Percentiles rank a stretch among this genome's conserved stretches.
Evolutionary conservation across 2,888 invertebrate species (phyloP).

Genomic region (Melangyna quadrimaculata): DNA sequence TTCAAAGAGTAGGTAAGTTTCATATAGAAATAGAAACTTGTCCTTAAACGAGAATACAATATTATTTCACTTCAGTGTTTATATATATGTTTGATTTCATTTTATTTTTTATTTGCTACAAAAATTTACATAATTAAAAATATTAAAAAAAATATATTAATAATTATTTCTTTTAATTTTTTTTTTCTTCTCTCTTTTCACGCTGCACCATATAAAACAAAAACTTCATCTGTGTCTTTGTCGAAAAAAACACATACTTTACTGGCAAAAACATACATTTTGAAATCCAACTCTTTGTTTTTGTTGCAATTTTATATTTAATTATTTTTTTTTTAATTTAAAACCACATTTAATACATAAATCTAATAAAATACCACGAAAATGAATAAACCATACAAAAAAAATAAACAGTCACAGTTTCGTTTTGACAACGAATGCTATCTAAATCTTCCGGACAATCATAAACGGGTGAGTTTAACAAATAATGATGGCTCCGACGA

Average conservation of each 20-base stretch:
- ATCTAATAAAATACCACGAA: not conserved
- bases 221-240: constrained; percentile 67
- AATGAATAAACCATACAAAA: not conserved
- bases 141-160: constrained; percentile 17
- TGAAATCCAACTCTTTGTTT: not conserved
- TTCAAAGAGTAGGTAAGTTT: too few relatives aligned
- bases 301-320: not conserved
- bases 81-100: not conserved
- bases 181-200: constrained; percentile 72
- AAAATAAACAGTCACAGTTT: constrained; percentile 94
- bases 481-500: constrained; percentile 56
- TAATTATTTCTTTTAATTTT: constrained; percentile 53
- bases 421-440: constrained; percentile 99
- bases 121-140: not conserved
- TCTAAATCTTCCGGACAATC: constrained; percentile 98
- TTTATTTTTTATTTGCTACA: not conserved
- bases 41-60: not conserved
- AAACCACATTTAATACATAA: constrained; percentile 14
- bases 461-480: constrained; percentile 94
- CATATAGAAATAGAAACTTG: too few relatives aligned
- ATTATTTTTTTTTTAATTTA: not conserved
- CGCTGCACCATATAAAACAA: constrained; percentile 72
- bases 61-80: not conserved
- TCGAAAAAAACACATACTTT: constrained; percentile 61
- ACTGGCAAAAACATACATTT: constrained; percentile 53